Percentiles rank a stretch among this genome's conserved stretches.
Conservation (phyloP, 2,888 invertebrate species). For the Hecatera dysodea region DNA sequence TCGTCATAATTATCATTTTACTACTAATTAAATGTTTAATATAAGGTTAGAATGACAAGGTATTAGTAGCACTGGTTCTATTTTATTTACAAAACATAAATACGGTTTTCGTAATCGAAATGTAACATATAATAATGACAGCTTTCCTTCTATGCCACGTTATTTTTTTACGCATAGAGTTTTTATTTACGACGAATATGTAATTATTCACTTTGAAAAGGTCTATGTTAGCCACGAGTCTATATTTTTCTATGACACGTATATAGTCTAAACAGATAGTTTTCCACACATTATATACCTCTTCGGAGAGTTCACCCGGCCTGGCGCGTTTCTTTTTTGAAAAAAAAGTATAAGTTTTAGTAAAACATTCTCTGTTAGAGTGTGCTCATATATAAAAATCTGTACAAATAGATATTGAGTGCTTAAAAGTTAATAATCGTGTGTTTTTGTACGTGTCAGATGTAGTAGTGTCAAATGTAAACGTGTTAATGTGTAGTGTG, state of each 20-base stretch:
- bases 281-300: constrained; percentile 90
- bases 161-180: constrained; percentile 46
- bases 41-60: constrained; percentile 81
- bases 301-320: constrained; percentile 95
- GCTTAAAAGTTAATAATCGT: constrained; percentile 63
- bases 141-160: constrained; percentile 42
- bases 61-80: constrained; percentile 77
- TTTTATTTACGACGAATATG: constrained; percentile 51
- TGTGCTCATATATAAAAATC: constrained; percentile 77
- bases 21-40: constrained; percentile 62
- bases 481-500: constrained; percentile 54
- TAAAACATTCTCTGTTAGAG: constrained; percentile 87
- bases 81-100: constrained; percentile 63
- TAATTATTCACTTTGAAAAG: constrained; percentile 70
- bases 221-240: constrained; percentile 89
- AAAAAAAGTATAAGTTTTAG: constrained; percentile 89
- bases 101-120: constrained; percentile 39
- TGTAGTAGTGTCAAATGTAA: constrained; percentile 51
- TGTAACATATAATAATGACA: constrained; percentile 47
- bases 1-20: constrained; percentile 52
- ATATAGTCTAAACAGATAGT: constrained; percentile 86
- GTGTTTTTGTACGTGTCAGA: constrained; percentile 59
- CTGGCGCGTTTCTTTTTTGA: constrained; percentile 93
- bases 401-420: constrained; percentile 68
- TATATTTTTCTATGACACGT: constrained; percentile 85